Percentiles rank a stretch among this genome's conserved stretches.
Conservation (phyloP, 2,113 vertebrate species). For the Vidua macroura region DNA sequence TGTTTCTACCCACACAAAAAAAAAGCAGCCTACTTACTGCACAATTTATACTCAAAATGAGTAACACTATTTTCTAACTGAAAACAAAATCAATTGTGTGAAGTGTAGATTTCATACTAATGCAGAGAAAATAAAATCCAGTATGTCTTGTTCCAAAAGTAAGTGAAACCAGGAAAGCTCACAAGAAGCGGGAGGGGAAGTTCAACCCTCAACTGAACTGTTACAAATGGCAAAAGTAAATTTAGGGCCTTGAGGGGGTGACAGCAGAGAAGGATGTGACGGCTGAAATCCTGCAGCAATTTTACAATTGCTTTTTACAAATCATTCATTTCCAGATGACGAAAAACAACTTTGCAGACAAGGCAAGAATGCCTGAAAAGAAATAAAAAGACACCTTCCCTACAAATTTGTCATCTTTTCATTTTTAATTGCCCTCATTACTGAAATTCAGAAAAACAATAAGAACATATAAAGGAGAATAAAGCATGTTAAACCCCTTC, state of each 20-base stretch:
- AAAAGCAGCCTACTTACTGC: neutral
- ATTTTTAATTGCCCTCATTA: neutral
- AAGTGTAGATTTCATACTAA: slow-evolving; percentile 20
- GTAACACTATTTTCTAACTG: slow-evolving; percentile 18
- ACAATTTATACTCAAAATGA: slow-evolving; percentile 5
- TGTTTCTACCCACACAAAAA: slow-evolving; percentile 38
- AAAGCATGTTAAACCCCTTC: neutral
- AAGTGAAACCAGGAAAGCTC: slow-evolving; percentile 24
- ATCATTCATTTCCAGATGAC: slow-evolving; percentile 24
- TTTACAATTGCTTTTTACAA: slow-evolving; percentile 22
- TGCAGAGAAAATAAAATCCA: slow-evolving; percentile 6
- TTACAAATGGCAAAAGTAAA: slow-evolving; percentile 38
- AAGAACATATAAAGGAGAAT: neutral
- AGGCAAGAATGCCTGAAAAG: slow-evolving; percentile 25
- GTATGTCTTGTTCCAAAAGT: neutral
- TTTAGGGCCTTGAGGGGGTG: slow-evolving; percentile 6
- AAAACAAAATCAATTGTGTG: slow-evolving; percentile 33
- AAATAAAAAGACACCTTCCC: neutral
- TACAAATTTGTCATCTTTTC: neutral
- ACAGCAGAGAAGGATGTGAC: slow-evolving; percentile 6
- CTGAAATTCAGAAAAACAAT: neutral
- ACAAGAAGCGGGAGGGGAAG: neutral
- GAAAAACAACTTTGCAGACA: neutral
- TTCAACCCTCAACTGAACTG: slow-evolving; percentile 36
- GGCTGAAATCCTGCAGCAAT: slow-evolving; percentile 17